A percentile compares a stretch with the other conserved stretches of the same genome.
These are phyloP conservation scores for Lepidocyrtinus sp. DNA, from an alignment of 2,888 invertebrate genomes.

Conservation along the genomic window DNA sequence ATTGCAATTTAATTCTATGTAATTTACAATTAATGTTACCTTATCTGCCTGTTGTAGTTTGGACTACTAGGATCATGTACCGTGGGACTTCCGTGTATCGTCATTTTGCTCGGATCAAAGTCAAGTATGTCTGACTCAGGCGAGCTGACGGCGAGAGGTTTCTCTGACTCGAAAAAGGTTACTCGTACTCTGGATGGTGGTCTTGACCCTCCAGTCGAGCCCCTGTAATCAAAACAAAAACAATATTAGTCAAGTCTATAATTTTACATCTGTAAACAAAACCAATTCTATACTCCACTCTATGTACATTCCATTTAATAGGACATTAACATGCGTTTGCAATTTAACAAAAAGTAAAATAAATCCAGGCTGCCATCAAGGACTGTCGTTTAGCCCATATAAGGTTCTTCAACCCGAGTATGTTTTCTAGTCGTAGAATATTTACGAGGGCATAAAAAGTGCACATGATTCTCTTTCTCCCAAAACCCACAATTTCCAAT, in stretches of 20 bases:
- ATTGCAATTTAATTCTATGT: too few species aligned
- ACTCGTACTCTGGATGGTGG: conserved; percentile 78
- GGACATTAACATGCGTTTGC: too few species aligned
- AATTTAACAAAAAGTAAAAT: too few species aligned
- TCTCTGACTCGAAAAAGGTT: conserved; percentile 86
- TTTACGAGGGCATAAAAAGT: background rate
- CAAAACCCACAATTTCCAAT: background rate
- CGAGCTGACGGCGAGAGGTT: conserved; percentile 81
- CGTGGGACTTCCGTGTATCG: conserved; percentile 68
- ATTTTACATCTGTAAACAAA: conserved; percentile 4
- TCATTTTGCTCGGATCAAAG: conserved; percentile 70
- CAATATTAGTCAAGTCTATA: too few species aligned
- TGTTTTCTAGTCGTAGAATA: background rate
- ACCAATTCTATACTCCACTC: background rate
- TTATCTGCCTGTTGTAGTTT: conserved; percentile 80
- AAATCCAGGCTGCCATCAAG: too few species aligned
- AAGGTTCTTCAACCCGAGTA: background rate
- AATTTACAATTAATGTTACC: too few species aligned
- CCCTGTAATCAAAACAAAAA: conserved; percentile 58
- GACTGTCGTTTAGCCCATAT: background rate
- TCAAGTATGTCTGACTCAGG: conserved; percentile 76
- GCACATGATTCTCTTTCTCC: background rate
- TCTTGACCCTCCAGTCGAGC: conserved; percentile 69
- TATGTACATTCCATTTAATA: too few species aligned
- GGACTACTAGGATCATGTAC: conserved; percentile 72